Conservation (phyloP, 1,140 invertebrate genomes). For the Caenorhabditis briggsae region DNA sequence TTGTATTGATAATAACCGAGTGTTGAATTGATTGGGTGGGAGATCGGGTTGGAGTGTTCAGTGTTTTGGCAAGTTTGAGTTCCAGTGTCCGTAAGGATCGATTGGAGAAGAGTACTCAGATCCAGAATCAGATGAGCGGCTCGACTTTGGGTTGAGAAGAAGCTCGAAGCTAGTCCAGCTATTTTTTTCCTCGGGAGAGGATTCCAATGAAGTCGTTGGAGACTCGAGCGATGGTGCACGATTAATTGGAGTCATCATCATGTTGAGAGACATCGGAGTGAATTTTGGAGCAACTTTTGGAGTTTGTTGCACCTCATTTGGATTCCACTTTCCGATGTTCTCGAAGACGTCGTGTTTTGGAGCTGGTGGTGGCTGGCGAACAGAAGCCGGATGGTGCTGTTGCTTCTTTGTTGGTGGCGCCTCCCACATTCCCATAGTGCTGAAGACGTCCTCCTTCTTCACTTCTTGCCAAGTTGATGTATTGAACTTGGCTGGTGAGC, state of each 20-base stretch:
- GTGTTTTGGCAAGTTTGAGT: conserved; percentile 16
- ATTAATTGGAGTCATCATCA: neutral
- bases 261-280: neutral
- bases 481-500: neutral
- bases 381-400: neutral
- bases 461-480: neutral
- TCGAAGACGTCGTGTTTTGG: conserved; percentile 5
- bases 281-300: no score
- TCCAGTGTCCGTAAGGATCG: neutral
- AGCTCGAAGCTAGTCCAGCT: conserved; percentile 13
- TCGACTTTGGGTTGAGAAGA: neutral
- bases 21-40: neutral
- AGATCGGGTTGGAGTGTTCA: conserved; percentile 8
- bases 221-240: neutral
- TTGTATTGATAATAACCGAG: conserved; percentile 20
- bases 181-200: neutral
- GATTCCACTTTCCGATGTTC: conserved; percentile 25
- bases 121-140: conserved; percentile 24
- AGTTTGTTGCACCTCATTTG: neutral
- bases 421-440: neutral
- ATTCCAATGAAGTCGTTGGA: conserved; percentile 3
- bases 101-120: neutral
- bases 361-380: neutral
- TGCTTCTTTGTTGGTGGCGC: neutral
- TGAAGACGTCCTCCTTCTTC: neutral